Evolutionary conservation across 2,113 vertebrate genomes (phyloP).

Genomic region (Entelurus aequoreus): DNA sequence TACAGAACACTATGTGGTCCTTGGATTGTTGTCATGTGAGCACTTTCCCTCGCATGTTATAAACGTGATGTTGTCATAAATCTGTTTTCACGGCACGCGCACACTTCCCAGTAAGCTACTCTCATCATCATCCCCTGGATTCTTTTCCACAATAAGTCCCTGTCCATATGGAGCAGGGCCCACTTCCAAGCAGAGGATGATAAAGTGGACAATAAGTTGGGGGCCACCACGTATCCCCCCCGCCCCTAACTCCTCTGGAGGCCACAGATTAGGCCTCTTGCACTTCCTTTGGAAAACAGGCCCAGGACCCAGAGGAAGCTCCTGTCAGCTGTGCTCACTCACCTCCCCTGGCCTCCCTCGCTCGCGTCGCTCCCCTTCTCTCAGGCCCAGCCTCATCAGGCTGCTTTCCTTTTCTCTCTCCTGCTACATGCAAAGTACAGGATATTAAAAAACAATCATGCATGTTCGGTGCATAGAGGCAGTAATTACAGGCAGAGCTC

Average conservation of each 20-base stretch:
- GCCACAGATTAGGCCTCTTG: slow-evolving; percentile 83
- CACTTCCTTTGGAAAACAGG: slow-evolving; percentile 85
- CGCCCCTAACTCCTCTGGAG: slow-evolving; percentile 58
- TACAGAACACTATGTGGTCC: not conserved
- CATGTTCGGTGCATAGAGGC: not conserved
- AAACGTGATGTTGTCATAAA: slow-evolving; percentile 12
- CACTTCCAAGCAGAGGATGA: slow-evolving; percentile 64
- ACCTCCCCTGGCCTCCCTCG: slow-evolving; percentile 80
- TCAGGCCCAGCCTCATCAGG: slow-evolving; percentile 51
- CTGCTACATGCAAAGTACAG: not conserved
- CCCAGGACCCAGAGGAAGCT: slow-evolving; percentile 72
- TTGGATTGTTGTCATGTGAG: not conserved
- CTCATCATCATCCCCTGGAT: slow-evolving; percentile 15
- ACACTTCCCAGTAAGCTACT: slow-evolving; percentile 12
- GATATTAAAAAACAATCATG: slow-evolving; percentile 6
- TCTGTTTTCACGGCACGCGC: slow-evolving; percentile 15
- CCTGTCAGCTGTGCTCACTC: slow-evolving; percentile 80
- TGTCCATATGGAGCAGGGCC: slow-evolving; percentile 48
- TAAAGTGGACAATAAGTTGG: slow-evolving; percentile 82
- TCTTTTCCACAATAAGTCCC: slow-evolving; percentile 50
- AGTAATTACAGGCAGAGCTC: slow-evolving; percentile 20
- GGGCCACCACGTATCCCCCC: slow-evolving; percentile 66
- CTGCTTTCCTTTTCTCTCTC: slow-evolving; percentile 38
- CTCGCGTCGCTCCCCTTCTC: slow-evolving; percentile 10
- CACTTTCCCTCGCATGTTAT: not conserved